A percentile compares a stretch with the other conserved stretches of the same genome.
phyloP scores from a whole-genome alignment of 30 jellyfish, hydroid and myxozoan genomes.

The Morbakka virulenta region DNA sequence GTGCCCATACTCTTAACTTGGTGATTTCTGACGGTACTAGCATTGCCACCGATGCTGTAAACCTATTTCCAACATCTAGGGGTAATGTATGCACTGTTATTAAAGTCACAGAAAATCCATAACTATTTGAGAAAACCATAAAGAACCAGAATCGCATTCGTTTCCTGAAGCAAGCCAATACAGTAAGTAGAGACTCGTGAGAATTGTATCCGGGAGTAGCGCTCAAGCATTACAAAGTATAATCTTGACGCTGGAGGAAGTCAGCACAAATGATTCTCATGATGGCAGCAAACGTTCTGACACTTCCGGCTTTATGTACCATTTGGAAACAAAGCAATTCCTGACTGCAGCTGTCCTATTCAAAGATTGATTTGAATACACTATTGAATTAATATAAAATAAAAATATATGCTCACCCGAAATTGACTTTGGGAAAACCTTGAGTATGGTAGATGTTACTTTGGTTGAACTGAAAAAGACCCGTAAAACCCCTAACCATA shows the following conservation, averaged over 20 bases:
- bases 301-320: constrained; percentile 29
- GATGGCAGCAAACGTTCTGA: not conserved
- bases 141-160: not conserved
- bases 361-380: constrained; percentile 4
- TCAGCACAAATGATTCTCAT: not conserved
- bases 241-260: constrained; percentile 2
- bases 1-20: constrained; percentile 31
- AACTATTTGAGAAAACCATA: constrained; percentile 9
- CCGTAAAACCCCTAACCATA: constrained; percentile 29
- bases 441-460: constrained; percentile 21
- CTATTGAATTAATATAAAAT: constrained; percentile 53
- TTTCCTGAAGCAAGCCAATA: constrained; percentile 25
- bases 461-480: not conserved
- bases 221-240: constrained; percentile 15
- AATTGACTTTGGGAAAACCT: constrained; percentile 50
- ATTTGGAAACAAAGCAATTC: constrained; percentile 24
- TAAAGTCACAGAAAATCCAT: not conserved
- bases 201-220: constrained; percentile 19
- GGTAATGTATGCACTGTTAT: constrained; percentile 3
- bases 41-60: constrained; percentile 22
- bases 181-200: constrained; percentile 50
- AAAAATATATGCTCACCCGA: constrained; percentile 13
- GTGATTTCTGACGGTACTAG: constrained; percentile 39
- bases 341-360: constrained; percentile 43
- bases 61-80: constrained; percentile 29